phyloP scores from a whole-genome alignment of 2,888 invertebrate species.

The Steinernema carpocapsae region DNA sequence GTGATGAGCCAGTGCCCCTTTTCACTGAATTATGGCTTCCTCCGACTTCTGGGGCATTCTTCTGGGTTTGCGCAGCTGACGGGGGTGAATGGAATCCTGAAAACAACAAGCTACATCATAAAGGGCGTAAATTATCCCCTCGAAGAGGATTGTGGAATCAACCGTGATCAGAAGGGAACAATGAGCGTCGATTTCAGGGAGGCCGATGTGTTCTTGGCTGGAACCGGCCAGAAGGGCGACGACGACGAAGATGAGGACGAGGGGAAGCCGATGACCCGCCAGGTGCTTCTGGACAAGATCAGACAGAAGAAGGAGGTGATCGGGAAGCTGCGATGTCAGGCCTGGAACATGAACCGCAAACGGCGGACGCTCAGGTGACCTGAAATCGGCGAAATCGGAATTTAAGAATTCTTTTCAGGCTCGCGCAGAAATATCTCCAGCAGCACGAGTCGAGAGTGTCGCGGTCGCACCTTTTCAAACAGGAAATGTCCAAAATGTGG shows the following conservation, averaged over 20 bases:
- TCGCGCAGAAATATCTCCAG: slow-evolving; percentile 70
- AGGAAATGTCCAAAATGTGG: slow-evolving; percentile 67
- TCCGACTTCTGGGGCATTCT: not conserved
- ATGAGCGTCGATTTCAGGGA: slow-evolving; percentile 56
- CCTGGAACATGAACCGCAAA: slow-evolving; percentile 70
- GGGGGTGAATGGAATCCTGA: not conserved
- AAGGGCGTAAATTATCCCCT: slow-evolving; percentile 6
- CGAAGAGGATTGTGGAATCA: slow-evolving; percentile 7
- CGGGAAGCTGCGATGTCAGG: slow-evolving; percentile 67
- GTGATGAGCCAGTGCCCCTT: not conserved
- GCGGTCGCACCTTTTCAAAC: slow-evolving; percentile 69
- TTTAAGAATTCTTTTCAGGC: slow-evolving; percentile 52
- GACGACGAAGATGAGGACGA: slow-evolving; percentile 67
- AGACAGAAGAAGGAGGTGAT: slow-evolving; percentile 71
- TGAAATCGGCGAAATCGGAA: not conserved
- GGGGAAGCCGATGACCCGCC: slow-evolving; percentile 64
- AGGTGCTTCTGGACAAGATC: slow-evolving; percentile 69
- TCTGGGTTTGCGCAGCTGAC: not conserved
- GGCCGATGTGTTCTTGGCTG: slow-evolving; percentile 59
- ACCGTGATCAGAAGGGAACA: not conserved
- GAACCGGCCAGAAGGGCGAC: slow-evolving; percentile 53
- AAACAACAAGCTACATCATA: not conserved
- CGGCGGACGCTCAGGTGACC: slow-evolving; percentile 65
- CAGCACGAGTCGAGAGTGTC: slow-evolving; percentile 69
- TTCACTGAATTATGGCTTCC: slow-evolving; percentile 19